Percentiles rank a stretch among this genome's conserved stretches.
Conservation (phyloP, 2,113 vertebrate species). For the Steatornis caripensis region DNA sequence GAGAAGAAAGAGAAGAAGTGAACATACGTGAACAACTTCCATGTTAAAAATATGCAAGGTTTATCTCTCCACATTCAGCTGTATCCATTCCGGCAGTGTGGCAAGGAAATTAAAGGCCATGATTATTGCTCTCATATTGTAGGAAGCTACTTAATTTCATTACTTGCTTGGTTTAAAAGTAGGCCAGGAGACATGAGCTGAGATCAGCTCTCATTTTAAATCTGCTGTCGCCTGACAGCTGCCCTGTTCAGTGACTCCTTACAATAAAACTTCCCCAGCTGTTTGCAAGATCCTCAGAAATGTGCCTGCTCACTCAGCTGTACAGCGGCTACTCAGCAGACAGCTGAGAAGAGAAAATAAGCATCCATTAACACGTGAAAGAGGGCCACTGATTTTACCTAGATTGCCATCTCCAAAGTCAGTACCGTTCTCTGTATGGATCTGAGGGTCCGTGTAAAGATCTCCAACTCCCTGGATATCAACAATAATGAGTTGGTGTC, state of each 20-base stretch:
- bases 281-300: background rate
- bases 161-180: background rate
- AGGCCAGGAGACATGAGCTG: background rate
- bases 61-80: background rate
- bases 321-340: background rate
- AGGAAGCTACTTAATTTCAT: background rate
- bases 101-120: background rate
- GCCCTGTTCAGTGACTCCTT: background rate
- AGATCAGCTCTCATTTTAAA: background rate
- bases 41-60: background rate
- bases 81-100: background rate
- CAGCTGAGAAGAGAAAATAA: background rate
- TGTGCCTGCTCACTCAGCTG: background rate
- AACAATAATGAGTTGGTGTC: constrained; percentile 95
- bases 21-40: too few relatives aligned
- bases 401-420: constrained; percentile 98
- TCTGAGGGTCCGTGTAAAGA: constrained; percentile 97
- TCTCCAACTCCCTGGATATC: constrained; percentile 98
- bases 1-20: background rate
- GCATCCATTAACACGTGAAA: background rate
- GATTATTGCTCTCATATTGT: background rate
- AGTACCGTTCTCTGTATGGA: constrained; percentile 90
- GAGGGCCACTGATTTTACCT: constrained; percentile 68
- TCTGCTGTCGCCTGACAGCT: background rate
- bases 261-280: background rate